A percentile compares a stretch with the other conserved stretches of the same genome.
Evolutionary conservation across 2,888 invertebrate species (phyloP).

Genomic region (Catocala sponsa): DNA sequence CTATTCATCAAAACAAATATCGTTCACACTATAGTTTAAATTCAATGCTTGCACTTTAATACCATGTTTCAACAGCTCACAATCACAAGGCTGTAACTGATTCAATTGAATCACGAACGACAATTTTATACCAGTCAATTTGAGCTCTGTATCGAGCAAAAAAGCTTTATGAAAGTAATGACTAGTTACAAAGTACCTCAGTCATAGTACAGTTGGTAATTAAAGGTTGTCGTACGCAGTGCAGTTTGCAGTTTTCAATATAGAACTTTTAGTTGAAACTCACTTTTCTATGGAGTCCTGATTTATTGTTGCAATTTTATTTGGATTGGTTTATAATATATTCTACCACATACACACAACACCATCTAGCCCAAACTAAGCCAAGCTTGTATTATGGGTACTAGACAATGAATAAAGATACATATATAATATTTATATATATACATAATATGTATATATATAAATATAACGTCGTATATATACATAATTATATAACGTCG

Average conservation of each 20-base stretch:
- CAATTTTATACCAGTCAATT: slow-evolving; percentile 3
- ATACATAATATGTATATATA: too few relatives aligned
- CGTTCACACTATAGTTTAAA: too few relatives aligned
- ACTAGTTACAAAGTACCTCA: slow-evolving; percentile 13
- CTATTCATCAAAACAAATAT: too few relatives aligned
- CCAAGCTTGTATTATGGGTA: too few relatives aligned
- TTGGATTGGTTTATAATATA: slow-evolving; percentile 3
- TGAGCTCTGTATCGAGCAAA: slow-evolving; percentile 10
- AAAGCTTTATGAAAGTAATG: slow-evolving; percentile 6
- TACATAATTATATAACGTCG: too few relatives aligned
- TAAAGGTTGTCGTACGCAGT: slow-evolving; percentile 63
- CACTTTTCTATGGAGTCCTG: slow-evolving; percentile 38
- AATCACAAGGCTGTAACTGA: not conserved
- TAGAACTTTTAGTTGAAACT: slow-evolving; percentile 61
- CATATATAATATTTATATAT: too few relatives aligned
- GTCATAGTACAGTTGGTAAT: slow-evolving; percentile 55
- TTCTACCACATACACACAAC: too few relatives aligned
- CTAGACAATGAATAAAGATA: too few relatives aligned
- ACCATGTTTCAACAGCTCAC: too few relatives aligned
- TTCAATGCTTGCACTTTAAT: too few relatives aligned
- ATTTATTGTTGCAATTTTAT: slow-evolving; percentile 22
- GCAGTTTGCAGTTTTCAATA: slow-evolving; percentile 61
- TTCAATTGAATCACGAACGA: slow-evolving; percentile 5
- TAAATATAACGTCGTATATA: too few relatives aligned
- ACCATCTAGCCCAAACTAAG: too few relatives aligned